These are phyloP conservation scores for Resseliella maxima DNA, from an alignment of 2,888 invertebrate species.

Conservation along the genomic window DNA sequence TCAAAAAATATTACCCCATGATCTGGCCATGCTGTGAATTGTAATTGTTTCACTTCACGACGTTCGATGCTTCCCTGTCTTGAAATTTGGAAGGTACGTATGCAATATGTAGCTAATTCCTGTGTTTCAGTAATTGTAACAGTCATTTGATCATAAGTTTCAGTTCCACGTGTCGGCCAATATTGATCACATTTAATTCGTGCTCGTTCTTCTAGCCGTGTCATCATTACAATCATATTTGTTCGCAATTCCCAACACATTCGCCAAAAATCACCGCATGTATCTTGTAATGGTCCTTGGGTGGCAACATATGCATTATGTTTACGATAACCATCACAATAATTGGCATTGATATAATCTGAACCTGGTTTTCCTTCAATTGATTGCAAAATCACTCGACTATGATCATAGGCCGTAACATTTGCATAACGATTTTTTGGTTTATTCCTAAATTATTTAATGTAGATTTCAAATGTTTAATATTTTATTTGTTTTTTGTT, in stretches of 20 bases:
- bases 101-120: conserved; percentile 97
- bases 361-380: conserved; percentile 90
- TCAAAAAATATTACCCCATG: conserved; percentile 85
- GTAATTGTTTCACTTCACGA: conserved; percentile 95
- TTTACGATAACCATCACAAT: conserved; percentile 98
- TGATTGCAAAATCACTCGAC: conserved; percentile 91
- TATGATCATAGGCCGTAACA: conserved; percentile 98
- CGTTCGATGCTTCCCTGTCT: conserved; percentile 84
- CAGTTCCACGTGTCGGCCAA: conserved; percentile 95
- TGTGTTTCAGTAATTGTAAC: conserved; percentile 94
- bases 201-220: conserved; percentile 95
- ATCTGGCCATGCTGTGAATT: conserved; percentile 99
- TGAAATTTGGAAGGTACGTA: conserved; percentile 93
- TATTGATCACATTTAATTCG: conserved; percentile 98
- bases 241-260: conserved; percentile 99
- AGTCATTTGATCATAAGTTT: conserved; percentile 94
- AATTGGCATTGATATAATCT: conserved; percentile 99
- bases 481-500: no score
- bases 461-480: no score
- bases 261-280: conserved; percentile 98
- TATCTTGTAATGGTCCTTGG: conserved; percentile 97
- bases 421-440: conserved; percentile 99
- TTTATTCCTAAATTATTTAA: conserved; percentile 74
- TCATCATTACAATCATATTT: conserved; percentile 99
- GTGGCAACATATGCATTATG: conserved; percentile 99